phyloP scores from a whole-genome alignment of 2,113 vertebrate genomes.

The Sturnus vulgaris region DNA sequence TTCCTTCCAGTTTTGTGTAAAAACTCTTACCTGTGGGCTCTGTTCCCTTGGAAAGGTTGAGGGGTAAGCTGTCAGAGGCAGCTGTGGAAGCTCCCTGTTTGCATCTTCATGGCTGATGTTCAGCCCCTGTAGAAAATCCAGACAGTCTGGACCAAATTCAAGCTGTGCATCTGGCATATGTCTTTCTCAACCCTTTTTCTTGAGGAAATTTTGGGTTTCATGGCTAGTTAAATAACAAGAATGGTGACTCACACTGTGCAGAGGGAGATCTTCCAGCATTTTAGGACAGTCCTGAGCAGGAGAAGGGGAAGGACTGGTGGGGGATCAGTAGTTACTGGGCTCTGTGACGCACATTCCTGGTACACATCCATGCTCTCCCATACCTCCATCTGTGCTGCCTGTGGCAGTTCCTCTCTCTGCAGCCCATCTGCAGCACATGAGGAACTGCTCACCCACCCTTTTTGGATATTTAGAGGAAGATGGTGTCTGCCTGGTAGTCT shows the following conservation, averaged over 20 bases:
- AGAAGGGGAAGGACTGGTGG: background rate
- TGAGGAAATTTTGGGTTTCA: background rate
- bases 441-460: background rate
- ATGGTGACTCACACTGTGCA: background rate
- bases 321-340: background rate
- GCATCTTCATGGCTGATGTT: background rate
- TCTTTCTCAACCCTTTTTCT: background rate
- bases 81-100: background rate
- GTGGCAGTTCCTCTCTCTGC: background rate
- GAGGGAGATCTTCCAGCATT: background rate
- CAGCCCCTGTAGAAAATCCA: background rate
- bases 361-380: background rate
- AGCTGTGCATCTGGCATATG: background rate
- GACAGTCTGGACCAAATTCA: background rate
- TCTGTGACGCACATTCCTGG: background rate
- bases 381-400: fast-evolving
- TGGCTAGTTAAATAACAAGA: background rate
- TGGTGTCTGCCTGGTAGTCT: background rate
- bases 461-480: background rate
- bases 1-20: background rate
- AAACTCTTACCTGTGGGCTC: background rate
- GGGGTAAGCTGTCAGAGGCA: background rate
- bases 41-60: background rate
- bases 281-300: background rate
- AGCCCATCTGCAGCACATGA: background rate